Conservation (phyloP, 2,888 invertebrate species). For the Scaptomyza polygonia region DNA sequence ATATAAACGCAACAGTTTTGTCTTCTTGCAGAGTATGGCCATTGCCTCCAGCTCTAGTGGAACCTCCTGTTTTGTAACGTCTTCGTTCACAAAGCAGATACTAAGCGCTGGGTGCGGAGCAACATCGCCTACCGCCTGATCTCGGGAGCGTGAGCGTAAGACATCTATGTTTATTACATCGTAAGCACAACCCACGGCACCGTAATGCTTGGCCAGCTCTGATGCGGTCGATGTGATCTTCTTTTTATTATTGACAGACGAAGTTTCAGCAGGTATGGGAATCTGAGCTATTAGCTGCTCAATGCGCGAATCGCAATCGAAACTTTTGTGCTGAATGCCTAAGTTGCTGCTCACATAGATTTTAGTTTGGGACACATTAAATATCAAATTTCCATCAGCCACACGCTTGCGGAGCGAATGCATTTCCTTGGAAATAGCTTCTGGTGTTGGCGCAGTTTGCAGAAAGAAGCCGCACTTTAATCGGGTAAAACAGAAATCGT, state of each 20-base stretch:
- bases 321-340: constrained; percentile 66
- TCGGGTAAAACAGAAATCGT: constrained; percentile 89
- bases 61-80: constrained; percentile 83
- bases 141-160: constrained; percentile 81
- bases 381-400: constrained; percentile 90
- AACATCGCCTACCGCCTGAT: constrained; percentile 52
- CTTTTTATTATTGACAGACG: constrained; percentile 42
- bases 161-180: constrained; percentile 82
- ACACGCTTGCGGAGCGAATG: constrained; percentile 88
- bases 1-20: constrained; percentile 88
- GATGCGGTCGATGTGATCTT: constrained; percentile 2
- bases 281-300: constrained; percentile 64
- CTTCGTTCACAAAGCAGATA: constrained; percentile 73
- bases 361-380: constrained; percentile 88
- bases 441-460: constrained; percentile 86
- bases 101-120: constrained; percentile 69
- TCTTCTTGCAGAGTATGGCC: constrained; percentile 88
- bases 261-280: constrained; percentile 48
- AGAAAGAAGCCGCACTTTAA: constrained; percentile 88
- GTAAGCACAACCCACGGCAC: constrained; percentile 75
- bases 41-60: constrained; percentile 89
- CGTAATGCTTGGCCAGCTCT: constrained; percentile 49
- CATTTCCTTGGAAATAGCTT: constrained; percentile 87
- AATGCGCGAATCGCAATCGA: constrained; percentile 73
- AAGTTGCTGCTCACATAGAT: constrained; percentile 87